Base-by-base conservation (phyloP, 2,113 vertebrate species). In the Pungitius pungitius region DNA sequence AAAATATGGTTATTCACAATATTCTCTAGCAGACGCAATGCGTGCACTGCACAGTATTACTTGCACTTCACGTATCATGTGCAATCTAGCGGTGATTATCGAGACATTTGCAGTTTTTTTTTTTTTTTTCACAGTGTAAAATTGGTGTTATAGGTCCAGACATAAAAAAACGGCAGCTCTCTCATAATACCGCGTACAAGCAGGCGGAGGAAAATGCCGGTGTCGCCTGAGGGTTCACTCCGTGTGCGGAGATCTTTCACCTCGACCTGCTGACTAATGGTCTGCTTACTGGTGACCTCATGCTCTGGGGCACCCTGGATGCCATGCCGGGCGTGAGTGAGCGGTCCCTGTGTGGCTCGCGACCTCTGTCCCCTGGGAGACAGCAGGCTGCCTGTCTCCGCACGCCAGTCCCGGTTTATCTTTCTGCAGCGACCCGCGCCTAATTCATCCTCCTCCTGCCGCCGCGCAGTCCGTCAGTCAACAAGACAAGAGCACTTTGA, bases 241-340 rank as follows among this genome's bases (percentile, higher is more conserved):
- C 73, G 83, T 75, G 83, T 73, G 78, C 65, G 77, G 75, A 84
- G 70, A 82, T 81, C 68, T 86, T 76, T 85, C 83, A 86, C 85
- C 85, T 86, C 78, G 55, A 73, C 60, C 73, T 70, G 65, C 65
- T 65, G 81, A 85, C 80, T 90, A 90, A 89, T 90, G 84, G 84
- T 77, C 66, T 91, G 71, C 85, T 89, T 88, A 79, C 72, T 65
- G 42, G 54, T 64, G 76, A 87, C 82, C 87, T 74, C 77, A 43
- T 73, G 78, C 83, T 73, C 69, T 18, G 80, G 40, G 87, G 81
- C 81, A 82, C 87, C 58, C 70, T 80, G 40, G 66, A 68, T 8
- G 52, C 49, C 54, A 62, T 75, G 77, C 72, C 73, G 82, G 83
- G 76, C 85, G 68, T 85, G 78, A 85, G 77, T 73, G 79, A 83